Conservation (phyloP, 2,888 invertebrate species). For the Eupithecia dodoneata region DNA sequence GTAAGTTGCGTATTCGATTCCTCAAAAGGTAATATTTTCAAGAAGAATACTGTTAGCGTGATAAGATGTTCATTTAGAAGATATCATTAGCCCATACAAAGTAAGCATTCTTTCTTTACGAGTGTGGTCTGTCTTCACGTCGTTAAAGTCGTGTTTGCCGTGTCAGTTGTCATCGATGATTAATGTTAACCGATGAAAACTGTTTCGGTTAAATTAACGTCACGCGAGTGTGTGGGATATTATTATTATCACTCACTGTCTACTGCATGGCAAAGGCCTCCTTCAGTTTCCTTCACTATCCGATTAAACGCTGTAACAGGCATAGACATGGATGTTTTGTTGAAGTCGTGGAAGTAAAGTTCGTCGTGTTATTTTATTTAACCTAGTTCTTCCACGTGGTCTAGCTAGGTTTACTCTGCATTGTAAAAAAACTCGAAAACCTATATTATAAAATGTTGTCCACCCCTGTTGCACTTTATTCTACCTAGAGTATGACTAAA, state of each 20-base stretch:
- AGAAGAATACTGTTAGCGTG: neutral
- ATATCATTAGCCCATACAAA: slow-evolving; percentile 12
- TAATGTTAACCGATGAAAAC: slow-evolving; percentile 30
- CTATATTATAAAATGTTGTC: neutral
- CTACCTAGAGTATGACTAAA: neutral
- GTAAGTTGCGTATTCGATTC: neutral
- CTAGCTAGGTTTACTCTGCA: neutral
- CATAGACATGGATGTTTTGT: neutral
- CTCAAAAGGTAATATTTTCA: slow-evolving; percentile 1
- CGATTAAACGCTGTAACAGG: neutral
- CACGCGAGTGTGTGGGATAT: neutral
- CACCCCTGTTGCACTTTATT: neutral
- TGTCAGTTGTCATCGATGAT: slow-evolving; percentile 32
- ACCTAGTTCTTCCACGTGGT: neutral
- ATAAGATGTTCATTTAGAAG: neutral
- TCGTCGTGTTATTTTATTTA: neutral
- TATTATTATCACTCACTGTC: neutral
- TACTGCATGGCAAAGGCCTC: neutral
- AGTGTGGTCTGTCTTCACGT: slow-evolving; percentile 22
- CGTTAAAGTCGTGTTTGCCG: slow-evolving; percentile 18
- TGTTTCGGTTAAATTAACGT: slow-evolving; percentile 15
- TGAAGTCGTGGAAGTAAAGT: neutral
- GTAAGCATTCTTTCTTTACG: neutral
- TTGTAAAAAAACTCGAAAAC: neutral
- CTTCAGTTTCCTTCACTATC: neutral